Base-by-base conservation (phyloP, 2,113 vertebrate species). In the Clarias batrachus region DNA sequence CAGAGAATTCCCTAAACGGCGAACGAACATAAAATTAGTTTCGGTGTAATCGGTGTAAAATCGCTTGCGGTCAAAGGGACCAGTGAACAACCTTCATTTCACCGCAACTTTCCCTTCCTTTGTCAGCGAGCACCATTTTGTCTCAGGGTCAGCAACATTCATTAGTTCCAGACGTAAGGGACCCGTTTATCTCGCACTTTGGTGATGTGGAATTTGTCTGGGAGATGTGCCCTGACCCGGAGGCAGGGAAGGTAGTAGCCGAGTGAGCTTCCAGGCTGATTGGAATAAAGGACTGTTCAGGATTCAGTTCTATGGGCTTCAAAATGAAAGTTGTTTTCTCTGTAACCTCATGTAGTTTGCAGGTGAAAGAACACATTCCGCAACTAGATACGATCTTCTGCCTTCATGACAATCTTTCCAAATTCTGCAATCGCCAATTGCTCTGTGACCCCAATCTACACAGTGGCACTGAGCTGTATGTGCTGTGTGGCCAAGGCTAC, bases 391-490 rank as follows among this genome's bases (percentile, higher is more conserved):
- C 41, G 33, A 86, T 73, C 85, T 81, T 57, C 66, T 59, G 70
- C 62, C 63, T 80, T 30, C 63, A 70, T 80, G 76, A 86, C 77
- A 60, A 70, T 68, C 33, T 60, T 48, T 70, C 65, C 27, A 77
- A 27, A 70, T 84, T 79, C 48, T 60, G 74, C 25, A 83, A 68
- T 57, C 30, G 4, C 65, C 41, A 80, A 37, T 81, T 59, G 66
- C 78, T 83, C 73, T 37, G 54, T 86, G 71, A 88, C 87, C 79
- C 16, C 76, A 84, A 81, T 84, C 66, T 89, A 62, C 19, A 9
- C 57, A 37, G 78, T 71, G 66, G 66, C 27, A 27, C 27, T 25
- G 66, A 63, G 56, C 82, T 74, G 59, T 37, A 76, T 57, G 41
- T 41, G 62, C 23, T 27, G 81, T 27, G 62, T 66, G 23, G 81